Base-by-base conservation (phyloP, 2,797 vertebrate genomes). In the Mus minutoides region DNA sequence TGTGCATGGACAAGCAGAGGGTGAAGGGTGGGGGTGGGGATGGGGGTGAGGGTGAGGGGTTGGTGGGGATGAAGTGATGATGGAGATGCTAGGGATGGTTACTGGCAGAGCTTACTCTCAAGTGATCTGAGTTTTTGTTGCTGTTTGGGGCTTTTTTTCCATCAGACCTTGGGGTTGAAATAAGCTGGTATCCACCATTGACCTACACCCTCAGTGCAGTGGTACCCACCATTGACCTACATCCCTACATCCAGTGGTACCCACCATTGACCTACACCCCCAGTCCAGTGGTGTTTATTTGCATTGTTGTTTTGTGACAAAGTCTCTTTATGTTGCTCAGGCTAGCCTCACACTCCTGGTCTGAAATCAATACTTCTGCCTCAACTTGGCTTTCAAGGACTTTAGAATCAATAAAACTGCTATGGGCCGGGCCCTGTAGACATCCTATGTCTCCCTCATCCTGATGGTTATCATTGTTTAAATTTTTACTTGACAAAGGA, bases 361-460 rank as follows among this genome's bases (percentile, higher is more conserved):
- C 12, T 62, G 54, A 73, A 86, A 62, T 56, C 4, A 6, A 29
- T 54, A 58, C 43, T 43, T 26, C 69, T 62, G 86, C 34, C n/a
- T 76, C 49, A 29, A 10, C 78, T 69, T 19, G 29, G 79, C 22
- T 90, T 67, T 13, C 14, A 13, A 60, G 85, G 12, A 26, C 64
- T 37, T 37, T 49, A 64, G 17, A 26, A 1, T 6, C 22, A 37
- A 22, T 77, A 77, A 78, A 19, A n/a, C 31, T 22, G 1, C 46
- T 79, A 0, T 26, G 73, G 60, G 62, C 73, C 2, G 22, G n/a
- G 60, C 16, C 0, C 19, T 6, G 37, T 6, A 0, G 73, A 14
- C 12, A 4, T 43, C 34, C 0, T 4, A 24, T 0, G 2, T 4
- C 14, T 2, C 79, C 10, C 58, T 79, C 34, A 21, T 52, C 21